phyloP scores from a whole-genome alignment of 1,140 invertebrate genomes.

The Microplitis mediator region DNA sequence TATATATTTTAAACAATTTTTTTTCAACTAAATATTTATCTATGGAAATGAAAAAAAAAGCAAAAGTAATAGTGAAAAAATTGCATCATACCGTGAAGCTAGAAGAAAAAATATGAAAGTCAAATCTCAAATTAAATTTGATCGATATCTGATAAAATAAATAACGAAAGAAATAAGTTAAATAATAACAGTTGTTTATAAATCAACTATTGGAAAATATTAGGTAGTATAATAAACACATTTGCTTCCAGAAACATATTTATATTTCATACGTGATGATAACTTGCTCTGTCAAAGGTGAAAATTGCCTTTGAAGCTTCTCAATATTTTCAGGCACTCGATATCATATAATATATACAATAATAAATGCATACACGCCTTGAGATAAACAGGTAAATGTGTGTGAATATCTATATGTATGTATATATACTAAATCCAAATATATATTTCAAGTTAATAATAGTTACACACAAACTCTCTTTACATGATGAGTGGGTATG shows the following conservation, averaged over 20 bases:
- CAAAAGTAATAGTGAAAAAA: no score
- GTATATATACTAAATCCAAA: background rate
- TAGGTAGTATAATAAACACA: background rate
- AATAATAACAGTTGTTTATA: background rate
- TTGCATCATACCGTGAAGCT: no score
- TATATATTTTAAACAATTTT: no score
- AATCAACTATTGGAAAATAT: background rate
- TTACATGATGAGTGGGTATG: conserved; percentile 18
- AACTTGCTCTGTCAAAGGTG: background rate
- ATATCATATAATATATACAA: background rate
- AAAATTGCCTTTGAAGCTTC: background rate
- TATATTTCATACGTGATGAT: background rate
- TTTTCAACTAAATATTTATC: no score
- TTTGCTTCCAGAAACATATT: background rate
- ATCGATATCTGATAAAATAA: no score
- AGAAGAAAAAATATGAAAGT: no score
- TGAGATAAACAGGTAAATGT: background rate
- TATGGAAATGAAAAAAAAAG: no score
- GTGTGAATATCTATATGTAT: background rate
- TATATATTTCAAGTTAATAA: conserved; percentile 17
- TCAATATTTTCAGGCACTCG: background rate
- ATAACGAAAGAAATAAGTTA: background rate
- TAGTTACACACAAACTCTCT: conserved; percentile 9
- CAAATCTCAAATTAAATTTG: no score
- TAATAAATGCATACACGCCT: conserved; percentile 5